phyloP scores from a whole-genome alignment of 1,140 invertebrate species.

The Thrips palmi region DNA sequence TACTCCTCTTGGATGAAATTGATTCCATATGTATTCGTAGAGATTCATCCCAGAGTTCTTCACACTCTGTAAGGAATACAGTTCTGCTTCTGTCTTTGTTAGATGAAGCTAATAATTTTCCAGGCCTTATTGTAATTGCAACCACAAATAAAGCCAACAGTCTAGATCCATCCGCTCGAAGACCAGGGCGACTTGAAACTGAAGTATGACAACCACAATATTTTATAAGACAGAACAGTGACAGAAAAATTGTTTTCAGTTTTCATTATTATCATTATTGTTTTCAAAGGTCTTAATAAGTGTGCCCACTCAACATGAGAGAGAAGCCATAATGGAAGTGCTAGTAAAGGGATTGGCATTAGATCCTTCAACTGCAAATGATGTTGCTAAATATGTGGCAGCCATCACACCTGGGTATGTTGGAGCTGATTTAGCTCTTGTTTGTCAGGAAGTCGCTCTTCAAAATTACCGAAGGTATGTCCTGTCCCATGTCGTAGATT shows the following conservation, averaged over 20 bases:
- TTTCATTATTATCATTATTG: slow-evolving; percentile 1
- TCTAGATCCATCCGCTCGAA: slow-evolving; percentile 21
- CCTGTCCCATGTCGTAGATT: no score
- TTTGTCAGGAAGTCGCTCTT: slow-evolving; percentile 24
- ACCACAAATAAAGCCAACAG: slow-evolving; percentile 21
- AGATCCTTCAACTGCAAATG: not conserved
- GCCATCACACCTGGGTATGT: slow-evolving; percentile 28
- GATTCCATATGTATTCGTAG: slow-evolving; percentile 6
- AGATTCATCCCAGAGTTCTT: slow-evolving; percentile 10
- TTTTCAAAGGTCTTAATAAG: slow-evolving; percentile 43
- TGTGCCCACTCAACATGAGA: slow-evolving; percentile 40
- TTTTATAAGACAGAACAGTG: no score
- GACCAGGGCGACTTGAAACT: slow-evolving; percentile 22
- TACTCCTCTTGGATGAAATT: slow-evolving; percentile 6
- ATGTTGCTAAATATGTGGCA: slow-evolving; percentile 19
- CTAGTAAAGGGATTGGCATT: slow-evolving; percentile 11
- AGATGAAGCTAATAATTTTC: slow-evolving; percentile 19
- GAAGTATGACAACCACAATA: slow-evolving; percentile 16
- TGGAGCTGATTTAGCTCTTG: slow-evolving; percentile 25
- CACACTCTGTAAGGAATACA: slow-evolving; percentile 19
- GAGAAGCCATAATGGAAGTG: slow-evolving; percentile 27
- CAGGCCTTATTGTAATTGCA: slow-evolving; percentile 22
- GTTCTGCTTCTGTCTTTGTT: slow-evolving; percentile 22
- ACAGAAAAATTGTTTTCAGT: no score
- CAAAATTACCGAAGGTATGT: not conserved